Evolutionary conservation across 2,113 vertebrate species (phyloP), one percentile per base, ranked within the genome.

Genomic region (Sinosuthora webbiana): DNA sequence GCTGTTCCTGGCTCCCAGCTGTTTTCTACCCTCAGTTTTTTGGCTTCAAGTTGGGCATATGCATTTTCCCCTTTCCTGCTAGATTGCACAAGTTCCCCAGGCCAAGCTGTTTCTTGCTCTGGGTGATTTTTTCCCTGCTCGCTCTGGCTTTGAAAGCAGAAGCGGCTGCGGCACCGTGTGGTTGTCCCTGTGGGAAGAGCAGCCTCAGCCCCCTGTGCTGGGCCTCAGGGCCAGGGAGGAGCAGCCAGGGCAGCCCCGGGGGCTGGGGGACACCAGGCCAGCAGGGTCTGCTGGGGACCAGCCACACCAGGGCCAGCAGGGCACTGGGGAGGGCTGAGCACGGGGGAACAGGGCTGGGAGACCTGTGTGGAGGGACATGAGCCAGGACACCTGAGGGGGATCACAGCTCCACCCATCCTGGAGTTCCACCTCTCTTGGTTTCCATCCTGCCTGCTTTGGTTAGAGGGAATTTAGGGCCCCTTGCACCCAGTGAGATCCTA

Each of bases 111-210:
- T 78, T 44, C 71, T 44, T 3, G 0, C 11, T 1, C 19, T 25
- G 47, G 11, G 15, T 41, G 1, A 7, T 35, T 56, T 28, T 18
- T 18, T 12, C 23, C 47, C 3, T 28, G 39, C 55, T 83, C 2
- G 0, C 55, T 41, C 50, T 5, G 65, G 33, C 35, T 69, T n/a
- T 62, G 37, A 70, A 71, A 90, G 81, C 44, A 65, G 90, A 75
- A 85, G 71, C 0, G 0, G 49, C 49, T 27, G 11, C 17, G 5
- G 52, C 27, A 0, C 41, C 1, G 0, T 0, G 4, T 9, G 69
- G 31, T 2, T 68, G 25, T 64, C 78, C 31, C 93, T 5, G 0
- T 13, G 53, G 70, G 71, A 53, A 89, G 59, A 53, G 55, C 64
- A 13, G 37, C 44, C 79, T 28, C 90, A 80, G 68, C 8, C 18